These are phyloP conservation scores for Synergus laeviventris DNA, from an alignment of 2,888 invertebrate genomes.

Conservation along the genomic window DNA sequence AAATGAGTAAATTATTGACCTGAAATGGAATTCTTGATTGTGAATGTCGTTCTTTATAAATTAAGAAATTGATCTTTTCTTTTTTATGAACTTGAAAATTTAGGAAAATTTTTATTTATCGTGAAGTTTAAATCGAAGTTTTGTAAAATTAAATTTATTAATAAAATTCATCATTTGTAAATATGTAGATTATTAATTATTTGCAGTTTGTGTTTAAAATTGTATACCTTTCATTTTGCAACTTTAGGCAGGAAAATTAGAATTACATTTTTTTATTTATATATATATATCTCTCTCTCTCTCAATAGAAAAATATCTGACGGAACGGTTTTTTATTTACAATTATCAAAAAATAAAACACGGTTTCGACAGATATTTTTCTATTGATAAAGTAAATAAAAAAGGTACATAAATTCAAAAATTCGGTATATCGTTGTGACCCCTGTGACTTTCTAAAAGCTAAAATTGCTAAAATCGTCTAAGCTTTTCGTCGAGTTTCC, in stretches of 20 bases:
- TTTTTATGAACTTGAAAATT: background rate
- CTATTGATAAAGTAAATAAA: too few relatives aligned
- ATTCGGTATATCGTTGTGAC: too few relatives aligned
- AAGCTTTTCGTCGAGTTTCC: background rate
- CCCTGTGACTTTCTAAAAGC: too few relatives aligned
- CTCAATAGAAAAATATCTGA: too few relatives aligned
- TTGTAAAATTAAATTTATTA: constrained; percentile 30
- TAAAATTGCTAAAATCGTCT: too few relatives aligned
- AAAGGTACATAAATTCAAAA: too few relatives aligned
- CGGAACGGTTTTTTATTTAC: too few relatives aligned
- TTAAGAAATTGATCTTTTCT: background rate
- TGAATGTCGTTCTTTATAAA: background rate
- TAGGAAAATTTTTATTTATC: constrained; percentile 13
- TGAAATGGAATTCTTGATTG: constrained; percentile 11
- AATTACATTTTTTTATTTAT: too few relatives aligned
- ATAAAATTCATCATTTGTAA: background rate
- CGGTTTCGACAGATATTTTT: too few relatives aligned
- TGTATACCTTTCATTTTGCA: background rate
- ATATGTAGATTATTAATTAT: background rate
- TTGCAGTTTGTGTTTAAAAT: background rate
- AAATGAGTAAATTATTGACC: constrained; percentile 16
- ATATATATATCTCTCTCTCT: too few relatives aligned
- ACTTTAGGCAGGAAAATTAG: too few relatives aligned
- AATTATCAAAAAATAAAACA: too few relatives aligned
- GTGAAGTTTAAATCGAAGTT: constrained; percentile 13